A percentile compares a stretch with the other conserved stretches of the same genome.
Evolutionary conservation across 2,113 vertebrate genomes (phyloP).

Genomic region (Ceratotherium simum): DNA sequence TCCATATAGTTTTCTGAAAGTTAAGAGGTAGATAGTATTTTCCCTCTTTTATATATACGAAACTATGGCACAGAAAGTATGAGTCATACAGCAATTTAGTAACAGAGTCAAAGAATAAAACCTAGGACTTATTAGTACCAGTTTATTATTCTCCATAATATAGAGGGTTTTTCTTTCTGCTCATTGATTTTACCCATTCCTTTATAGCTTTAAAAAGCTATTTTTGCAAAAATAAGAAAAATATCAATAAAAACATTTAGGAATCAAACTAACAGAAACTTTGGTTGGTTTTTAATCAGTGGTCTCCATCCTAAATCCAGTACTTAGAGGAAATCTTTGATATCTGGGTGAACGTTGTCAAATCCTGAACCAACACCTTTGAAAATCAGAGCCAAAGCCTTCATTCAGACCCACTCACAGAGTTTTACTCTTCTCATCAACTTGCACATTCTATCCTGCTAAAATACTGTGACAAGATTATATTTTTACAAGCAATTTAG

Average conservation of each 20-base stretch:
- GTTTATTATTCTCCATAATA: not conserved
- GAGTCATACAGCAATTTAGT: not conserved
- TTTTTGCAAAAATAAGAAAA: not conserved
- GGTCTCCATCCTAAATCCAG: not conserved
- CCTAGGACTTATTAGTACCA: not conserved
- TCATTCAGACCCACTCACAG: not conserved
- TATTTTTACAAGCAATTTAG: not conserved
- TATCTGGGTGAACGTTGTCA: not conserved
- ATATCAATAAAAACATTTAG: not conserved
- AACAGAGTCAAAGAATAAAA: not conserved
- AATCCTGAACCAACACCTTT: not conserved
- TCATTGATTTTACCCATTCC: not conserved
- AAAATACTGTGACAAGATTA: not conserved
- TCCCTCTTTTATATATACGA: not conserved
- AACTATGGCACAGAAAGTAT: not conserved
- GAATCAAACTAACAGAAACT: not conserved
- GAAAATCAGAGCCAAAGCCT: not conserved
- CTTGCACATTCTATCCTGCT: not conserved
- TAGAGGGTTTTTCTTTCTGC: not conserved
- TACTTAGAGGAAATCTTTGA: not conserved
- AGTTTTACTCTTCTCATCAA: not conserved
- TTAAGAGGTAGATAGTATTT: not conserved
- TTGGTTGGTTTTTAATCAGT: not conserved
- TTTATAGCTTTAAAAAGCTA: not conserved
- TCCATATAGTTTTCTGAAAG: not conserved